Percentiles rank a stretch among this genome's conserved stretches.
phyloP scores from a whole-genome alignment of 2,888 invertebrate species.

The Chalcosyrphus nemorum region DNA sequence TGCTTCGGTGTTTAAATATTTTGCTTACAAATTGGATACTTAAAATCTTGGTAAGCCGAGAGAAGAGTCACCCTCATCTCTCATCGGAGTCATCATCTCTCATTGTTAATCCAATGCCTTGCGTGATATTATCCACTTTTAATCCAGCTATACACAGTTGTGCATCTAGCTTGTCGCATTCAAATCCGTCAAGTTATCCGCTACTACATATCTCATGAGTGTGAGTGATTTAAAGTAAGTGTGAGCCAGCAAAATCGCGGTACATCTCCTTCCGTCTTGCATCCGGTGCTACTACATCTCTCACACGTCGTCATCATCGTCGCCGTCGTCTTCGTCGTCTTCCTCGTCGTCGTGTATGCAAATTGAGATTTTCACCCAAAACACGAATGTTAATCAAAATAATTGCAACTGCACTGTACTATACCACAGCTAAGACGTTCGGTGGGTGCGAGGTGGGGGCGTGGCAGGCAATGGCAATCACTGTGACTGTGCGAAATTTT shows the following conservation, averaged over 20 bases:
- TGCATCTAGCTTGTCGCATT: conserved; percentile 36
- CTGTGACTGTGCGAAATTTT: conserved; percentile 63
- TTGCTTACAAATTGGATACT: conserved; percentile 65
- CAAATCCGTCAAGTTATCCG: conserved; percentile 52
- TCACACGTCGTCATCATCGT: background rate
- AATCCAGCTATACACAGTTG: conserved; percentile 49
- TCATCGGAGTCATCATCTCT: background rate
- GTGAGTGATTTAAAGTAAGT: conserved; percentile 10
- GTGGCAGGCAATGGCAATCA: conserved; percentile 69
- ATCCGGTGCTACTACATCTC: conserved; percentile 1
- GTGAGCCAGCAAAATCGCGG: conserved; percentile 40
- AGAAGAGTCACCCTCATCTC: background rate
- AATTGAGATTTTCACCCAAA: conserved; percentile 66
- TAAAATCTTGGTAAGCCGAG: conserved; percentile 40
- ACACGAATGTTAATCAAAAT: conserved; percentile 73
- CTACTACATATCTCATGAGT: background rate
- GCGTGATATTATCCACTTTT: conserved; percentile 68
- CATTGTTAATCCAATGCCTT: conserved; percentile 49
- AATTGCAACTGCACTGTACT: conserved; percentile 56
- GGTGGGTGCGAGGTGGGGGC: conserved; percentile 52
- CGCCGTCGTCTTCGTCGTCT: too few relatives aligned
- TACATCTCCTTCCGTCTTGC: conserved; percentile 32
- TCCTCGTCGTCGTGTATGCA: conserved; percentile 41
- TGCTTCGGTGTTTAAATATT: conserved; percentile 51
- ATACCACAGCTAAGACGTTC: conserved; percentile 15